Percentiles rank a stretch among this genome's conserved stretches.
phyloP scores from a whole-genome alignment of 2,113 vertebrate genomes.

The Ochotona princeps region DNA sequence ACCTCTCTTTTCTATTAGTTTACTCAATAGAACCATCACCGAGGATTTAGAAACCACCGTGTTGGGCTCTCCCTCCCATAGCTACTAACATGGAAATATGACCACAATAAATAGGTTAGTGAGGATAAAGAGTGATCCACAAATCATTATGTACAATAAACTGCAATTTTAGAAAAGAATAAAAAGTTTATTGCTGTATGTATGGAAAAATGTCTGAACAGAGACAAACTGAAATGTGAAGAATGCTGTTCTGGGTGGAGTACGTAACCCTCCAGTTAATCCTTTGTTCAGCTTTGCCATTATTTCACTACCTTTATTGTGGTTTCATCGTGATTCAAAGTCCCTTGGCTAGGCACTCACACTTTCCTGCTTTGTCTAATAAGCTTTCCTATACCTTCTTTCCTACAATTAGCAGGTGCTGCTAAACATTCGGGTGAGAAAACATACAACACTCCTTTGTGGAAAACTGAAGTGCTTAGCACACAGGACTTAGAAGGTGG shows the following conservation, averaged over 20 bases:
- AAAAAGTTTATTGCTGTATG: not conserved
- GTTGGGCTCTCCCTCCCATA: not conserved
- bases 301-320: not conserved
- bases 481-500: not conserved
- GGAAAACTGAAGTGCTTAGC: not conserved
- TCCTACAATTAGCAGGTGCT: not conserved
- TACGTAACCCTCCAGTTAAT: not conserved
- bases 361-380: not conserved
- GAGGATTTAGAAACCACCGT: not conserved
- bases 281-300: not conserved
- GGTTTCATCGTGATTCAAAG: not conserved
- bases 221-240: not conserved
- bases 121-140: constrained; percentile 23
- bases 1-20: not conserved
- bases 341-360: not conserved
- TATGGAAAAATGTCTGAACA: not conserved
- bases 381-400: not conserved
- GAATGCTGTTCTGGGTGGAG: not conserved
- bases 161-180: not conserved
- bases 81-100: not conserved
- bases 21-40: not conserved
- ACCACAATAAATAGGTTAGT: not conserved
- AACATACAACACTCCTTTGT: not conserved
- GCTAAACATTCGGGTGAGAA: not conserved
- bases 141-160: not conserved